phyloP scores from a whole-genome alignment of 2,113 vertebrate genomes.

The Nannospalax galili region DNA sequence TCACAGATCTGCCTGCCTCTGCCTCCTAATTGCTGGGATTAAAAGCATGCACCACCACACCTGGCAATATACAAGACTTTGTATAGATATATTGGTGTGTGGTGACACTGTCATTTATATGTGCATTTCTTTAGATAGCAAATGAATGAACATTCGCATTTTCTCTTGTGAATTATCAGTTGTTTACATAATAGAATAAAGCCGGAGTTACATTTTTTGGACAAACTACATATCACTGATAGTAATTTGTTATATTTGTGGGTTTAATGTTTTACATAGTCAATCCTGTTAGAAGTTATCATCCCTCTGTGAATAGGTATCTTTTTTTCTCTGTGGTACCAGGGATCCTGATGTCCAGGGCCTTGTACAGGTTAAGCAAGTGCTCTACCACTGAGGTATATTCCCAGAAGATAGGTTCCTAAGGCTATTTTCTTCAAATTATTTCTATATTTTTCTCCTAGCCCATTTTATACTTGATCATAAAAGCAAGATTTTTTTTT shows the following conservation, averaged over 20 bases:
- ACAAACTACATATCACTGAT: background rate
- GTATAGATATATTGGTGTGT: background rate
- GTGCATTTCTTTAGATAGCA: conserved; percentile 39
- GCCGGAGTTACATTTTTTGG: conserved; percentile 4
- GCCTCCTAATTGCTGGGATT: too few species aligned
- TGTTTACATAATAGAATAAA: background rate
- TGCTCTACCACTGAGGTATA: too few species aligned
- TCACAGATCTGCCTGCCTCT: too few species aligned
- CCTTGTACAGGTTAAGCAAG: background rate
- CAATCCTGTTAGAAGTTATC: background rate
- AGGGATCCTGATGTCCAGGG: background rate
- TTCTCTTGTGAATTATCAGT: conserved; percentile 43
- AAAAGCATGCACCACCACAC: too few species aligned
- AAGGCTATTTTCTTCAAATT: background rate
- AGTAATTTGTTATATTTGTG: background rate
- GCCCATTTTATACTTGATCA: background rate
- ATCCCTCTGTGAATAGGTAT: background rate
- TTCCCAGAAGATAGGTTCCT: background rate
- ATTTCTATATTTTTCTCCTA: background rate
- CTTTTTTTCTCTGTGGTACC: background rate
- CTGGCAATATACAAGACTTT: background rate
- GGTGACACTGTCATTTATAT: conserved; percentile 36
- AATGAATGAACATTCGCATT: background rate
- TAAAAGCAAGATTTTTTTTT: background rate
- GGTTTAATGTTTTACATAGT: conserved; percentile 17